These are phyloP conservation scores for Reinhardtius hippoglossoides DNA, from an alignment of 2,113 vertebrate species.

Conservation along the genomic window DNA sequence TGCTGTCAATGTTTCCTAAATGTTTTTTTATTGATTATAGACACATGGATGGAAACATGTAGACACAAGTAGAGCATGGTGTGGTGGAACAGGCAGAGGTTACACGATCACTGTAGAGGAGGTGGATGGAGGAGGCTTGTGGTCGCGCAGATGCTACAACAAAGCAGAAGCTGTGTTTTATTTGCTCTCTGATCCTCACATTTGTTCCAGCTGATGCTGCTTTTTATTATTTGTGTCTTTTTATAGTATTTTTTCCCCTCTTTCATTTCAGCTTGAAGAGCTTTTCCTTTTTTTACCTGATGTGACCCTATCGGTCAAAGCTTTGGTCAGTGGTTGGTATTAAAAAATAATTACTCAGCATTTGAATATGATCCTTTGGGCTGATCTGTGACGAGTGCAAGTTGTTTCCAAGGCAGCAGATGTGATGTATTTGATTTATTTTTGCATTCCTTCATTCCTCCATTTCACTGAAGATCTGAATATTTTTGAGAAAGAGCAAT, in stretches of 20 bases:
- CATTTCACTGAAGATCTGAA: neutral
- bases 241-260: neutral
- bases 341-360: neutral
- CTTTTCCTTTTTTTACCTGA: too few relatives aligned
- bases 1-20: slow-evolving; percentile 27
- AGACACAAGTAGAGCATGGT: too few relatives aligned
- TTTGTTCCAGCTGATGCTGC: neutral
- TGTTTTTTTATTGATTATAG: neutral
- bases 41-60: neutral
- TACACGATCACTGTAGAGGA: neutral
- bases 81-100: neutral
- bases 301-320: neutral
- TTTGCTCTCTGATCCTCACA: neutral
- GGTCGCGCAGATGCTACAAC: neutral
- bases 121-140: slow-evolving; percentile 2
- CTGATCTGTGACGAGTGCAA: neutral
- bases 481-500: neutral
- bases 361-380: too few relatives aligned
- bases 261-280: neutral
- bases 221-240: neutral
- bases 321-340: neutral
- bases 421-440: neutral
- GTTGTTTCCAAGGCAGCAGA: neutral
- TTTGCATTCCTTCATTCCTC: neutral
- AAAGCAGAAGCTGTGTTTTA: neutral